A percentile compares a stretch with the other conserved stretches of the same genome.
phyloP scores from a whole-genome alignment of 2,113 vertebrate genomes.

The Dicrurus megarhynchus region DNA sequence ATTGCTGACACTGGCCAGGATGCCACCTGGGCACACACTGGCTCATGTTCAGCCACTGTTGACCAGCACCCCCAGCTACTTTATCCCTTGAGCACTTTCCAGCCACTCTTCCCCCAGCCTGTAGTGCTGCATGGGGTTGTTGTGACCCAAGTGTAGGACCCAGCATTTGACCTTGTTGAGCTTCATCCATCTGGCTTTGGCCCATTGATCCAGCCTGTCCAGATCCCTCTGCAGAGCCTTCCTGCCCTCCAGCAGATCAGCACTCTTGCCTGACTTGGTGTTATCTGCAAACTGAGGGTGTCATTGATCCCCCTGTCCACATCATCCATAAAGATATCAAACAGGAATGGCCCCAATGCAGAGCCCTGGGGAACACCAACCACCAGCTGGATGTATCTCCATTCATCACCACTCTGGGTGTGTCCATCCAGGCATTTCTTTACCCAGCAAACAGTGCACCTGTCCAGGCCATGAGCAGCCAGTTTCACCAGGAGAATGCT shows the following conservation, averaged over 20 bases:
- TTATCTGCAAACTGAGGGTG: neutral
- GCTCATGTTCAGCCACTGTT: neutral
- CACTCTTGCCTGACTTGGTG: neutral
- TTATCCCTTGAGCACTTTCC: neutral
- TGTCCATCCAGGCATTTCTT: rapidly evolving
- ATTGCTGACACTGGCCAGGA: neutral
- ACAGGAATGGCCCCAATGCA: neutral
- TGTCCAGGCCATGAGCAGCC: neutral
- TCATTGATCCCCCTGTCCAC: neutral
- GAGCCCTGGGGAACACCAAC: neutral
- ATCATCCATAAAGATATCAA: neutral
- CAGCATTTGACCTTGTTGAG: neutral
- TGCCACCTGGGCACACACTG: neutral
- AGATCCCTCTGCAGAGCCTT: neutral
- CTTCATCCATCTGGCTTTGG: neutral
- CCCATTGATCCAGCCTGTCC: neutral
- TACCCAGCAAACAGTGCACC: neutral
- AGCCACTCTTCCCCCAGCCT: neutral
- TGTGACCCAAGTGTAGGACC: neutral
- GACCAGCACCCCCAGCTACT: neutral
- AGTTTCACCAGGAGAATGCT: neutral
- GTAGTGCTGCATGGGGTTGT: neutral
- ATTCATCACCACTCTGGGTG: neutral
- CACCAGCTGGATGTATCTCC: neutral
- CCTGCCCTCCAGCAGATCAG: neutral